A percentile compares a stretch with the other conserved stretches of the same genome.
Evolutionary conservation across 2,113 vertebrate species (phyloP).

Genomic region (Dromaius novaehollandiae): DNA sequence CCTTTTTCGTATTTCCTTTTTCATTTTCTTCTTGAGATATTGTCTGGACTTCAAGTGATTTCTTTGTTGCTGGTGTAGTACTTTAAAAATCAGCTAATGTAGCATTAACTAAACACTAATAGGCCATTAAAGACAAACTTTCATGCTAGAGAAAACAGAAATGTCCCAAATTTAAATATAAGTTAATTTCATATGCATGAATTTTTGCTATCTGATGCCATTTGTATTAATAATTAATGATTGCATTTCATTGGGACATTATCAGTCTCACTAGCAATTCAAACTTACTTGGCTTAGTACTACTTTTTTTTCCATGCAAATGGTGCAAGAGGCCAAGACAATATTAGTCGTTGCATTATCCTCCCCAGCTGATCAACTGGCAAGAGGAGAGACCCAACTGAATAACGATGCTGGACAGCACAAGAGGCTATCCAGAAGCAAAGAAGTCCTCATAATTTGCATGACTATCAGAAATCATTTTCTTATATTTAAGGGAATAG

Average conservation of each 20-base stretch:
- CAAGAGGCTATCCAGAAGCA: not conserved
- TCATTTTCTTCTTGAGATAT: slow-evolving; percentile 4
- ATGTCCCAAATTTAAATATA: slow-evolving; percentile 35
- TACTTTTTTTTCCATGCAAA: not conserved
- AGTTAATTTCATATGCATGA: slow-evolving; percentile 3
- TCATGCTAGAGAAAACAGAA: not conserved
- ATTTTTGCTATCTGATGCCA: slow-evolving; percentile 26
- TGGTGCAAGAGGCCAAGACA: not conserved
- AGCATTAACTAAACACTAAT: slow-evolving; percentile 45
- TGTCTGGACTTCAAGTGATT: not conserved
- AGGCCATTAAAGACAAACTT: slow-evolving; percentile 42
- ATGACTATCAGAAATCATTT: not conserved
- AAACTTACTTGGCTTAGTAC: not conserved
- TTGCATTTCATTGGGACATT: not conserved
- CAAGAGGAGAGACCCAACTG: not conserved
- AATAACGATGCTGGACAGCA: not conserved
- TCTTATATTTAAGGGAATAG: not conserved
- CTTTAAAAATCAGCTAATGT: slow-evolving; percentile 39
- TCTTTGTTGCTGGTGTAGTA: slow-evolving; percentile 2
- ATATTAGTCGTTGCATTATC: not conserved
- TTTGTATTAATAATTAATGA: slow-evolving; percentile 56
- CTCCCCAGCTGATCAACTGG: not conserved
- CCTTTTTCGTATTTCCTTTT: not conserved
- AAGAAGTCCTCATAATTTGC: not conserved
- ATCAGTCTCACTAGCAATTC: not conserved